Conservation (phyloP, 2,797 vertebrate genomes). For the Ctenopoma kingsleyae region DNA sequence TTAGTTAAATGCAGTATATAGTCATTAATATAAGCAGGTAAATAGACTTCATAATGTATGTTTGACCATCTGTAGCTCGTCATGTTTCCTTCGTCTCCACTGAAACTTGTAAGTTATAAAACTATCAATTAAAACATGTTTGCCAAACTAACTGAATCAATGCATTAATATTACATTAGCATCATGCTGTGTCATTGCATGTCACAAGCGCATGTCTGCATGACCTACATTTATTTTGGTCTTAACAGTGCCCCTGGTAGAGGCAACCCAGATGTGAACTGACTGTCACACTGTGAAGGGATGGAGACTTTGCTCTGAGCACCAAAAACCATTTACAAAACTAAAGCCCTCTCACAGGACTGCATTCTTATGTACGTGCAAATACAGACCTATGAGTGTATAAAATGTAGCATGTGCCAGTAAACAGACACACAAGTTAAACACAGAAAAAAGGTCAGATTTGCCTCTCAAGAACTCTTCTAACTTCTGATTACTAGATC, state of each 20-base stretch:
- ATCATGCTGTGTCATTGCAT: slow-evolving; percentile 54
- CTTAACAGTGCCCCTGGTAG: slow-evolving; percentile 60
- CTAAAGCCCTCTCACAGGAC: slow-evolving; percentile 15
- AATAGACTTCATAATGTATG: slow-evolving; percentile 8
- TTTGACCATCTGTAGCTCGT: slow-evolving; percentile 25
- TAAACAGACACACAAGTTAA: neutral
- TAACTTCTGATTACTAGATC: slow-evolving; percentile 9
- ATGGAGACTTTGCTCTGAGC: slow-evolving; percentile 44
- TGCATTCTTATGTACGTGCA: slow-evolving; percentile 8
- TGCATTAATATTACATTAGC: slow-evolving; percentile 40
- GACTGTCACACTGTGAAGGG: slow-evolving; percentile 55
- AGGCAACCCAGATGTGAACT: slow-evolving; percentile 69
- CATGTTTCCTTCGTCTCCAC: slow-evolving; percentile 13
- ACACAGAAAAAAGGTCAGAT: slow-evolving; percentile 5
- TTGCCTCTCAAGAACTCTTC: neutral
- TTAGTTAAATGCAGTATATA: neutral
- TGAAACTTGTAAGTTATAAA: slow-evolving; percentile 17
- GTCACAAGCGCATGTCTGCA: slow-evolving; percentile 43
- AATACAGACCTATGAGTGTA: slow-evolving; percentile 1
- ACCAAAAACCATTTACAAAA: slow-evolving; percentile 21
- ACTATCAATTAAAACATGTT: slow-evolving; percentile 20
- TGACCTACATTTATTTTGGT: slow-evolving; percentile 65
- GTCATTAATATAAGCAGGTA: slow-evolving; percentile 11
- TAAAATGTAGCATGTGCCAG: neutral
- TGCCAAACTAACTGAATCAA: slow-evolving; percentile 21